phyloP scores from a whole-genome alignment of 2,797 vertebrate species.

The Hydrolagus colliei region DNA sequence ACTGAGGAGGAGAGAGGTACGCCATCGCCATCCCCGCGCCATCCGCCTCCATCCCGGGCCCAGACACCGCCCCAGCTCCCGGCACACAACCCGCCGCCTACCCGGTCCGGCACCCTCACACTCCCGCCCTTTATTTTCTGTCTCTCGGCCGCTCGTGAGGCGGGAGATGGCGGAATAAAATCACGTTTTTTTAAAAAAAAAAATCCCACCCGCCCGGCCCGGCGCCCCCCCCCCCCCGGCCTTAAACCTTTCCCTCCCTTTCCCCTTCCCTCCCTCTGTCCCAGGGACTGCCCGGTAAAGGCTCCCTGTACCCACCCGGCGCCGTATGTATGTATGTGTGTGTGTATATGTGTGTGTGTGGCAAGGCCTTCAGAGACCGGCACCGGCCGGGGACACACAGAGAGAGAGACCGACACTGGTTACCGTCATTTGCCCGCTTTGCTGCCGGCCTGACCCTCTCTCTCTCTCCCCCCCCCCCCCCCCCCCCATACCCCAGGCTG shows the following conservation, averaged over 20 bases:
- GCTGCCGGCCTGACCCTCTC: constrained; percentile 41
- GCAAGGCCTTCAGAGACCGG: too few species aligned
- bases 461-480: constrained; percentile 36
- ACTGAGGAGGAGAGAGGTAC: constrained; percentile 29
- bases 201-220: constrained; percentile 34
- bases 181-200: not conserved
- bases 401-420: too few species aligned
- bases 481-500: not conserved
- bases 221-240: constrained; percentile 21
- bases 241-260: constrained; percentile 5
- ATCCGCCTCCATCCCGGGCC: constrained; percentile 25
- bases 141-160: too few species aligned
- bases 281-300: too few species aligned
- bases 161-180: not conserved
- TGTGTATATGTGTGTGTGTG: too few species aligned
- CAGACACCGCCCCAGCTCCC: not conserved
- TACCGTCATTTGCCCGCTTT: too few species aligned
- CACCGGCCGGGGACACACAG: too few species aligned
- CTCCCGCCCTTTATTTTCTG: too few species aligned
- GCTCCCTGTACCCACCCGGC: too few species aligned
- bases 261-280: constrained; percentile 37
- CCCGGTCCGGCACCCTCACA: too few species aligned
- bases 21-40: constrained; percentile 11
- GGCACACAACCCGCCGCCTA: too few species aligned
- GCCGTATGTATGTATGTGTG: too few species aligned